Conservation (phyloP, 2,888 invertebrate species). For the Ochlodes sylvanus region DNA sequence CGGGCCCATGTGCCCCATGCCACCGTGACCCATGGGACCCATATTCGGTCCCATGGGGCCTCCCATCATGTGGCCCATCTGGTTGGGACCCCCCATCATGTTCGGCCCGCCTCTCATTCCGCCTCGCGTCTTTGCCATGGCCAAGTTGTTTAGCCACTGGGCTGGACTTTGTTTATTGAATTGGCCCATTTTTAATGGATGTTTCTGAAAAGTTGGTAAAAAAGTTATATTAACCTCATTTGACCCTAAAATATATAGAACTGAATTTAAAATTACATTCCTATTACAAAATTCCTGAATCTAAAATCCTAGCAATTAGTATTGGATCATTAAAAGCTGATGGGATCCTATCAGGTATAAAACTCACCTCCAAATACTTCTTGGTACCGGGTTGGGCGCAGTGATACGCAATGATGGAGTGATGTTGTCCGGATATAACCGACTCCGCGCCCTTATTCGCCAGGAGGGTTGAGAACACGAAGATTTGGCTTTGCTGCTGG, state of each 20-base stretch:
- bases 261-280: too few species aligned
- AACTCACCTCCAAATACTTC: conserved; percentile 94
- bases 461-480: conserved; percentile 97
- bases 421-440: conserved; percentile 94
- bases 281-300: too few species aligned
- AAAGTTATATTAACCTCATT: too few species aligned
- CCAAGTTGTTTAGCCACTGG: conserved; percentile 91
- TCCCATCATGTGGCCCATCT: conserved; percentile 82
- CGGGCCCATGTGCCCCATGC: conserved; percentile 81
- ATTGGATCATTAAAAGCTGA: not conserved
- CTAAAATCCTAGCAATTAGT: too few species aligned
- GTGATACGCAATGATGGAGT: conserved; percentile 97
- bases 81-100: conserved; percentile 82
- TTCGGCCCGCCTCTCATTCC: conserved; percentile 84
- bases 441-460: conserved; percentile 98
- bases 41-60: conserved; percentile 80
- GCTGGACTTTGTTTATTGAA: conserved; percentile 93
- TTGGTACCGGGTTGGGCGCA: conserved; percentile 98
- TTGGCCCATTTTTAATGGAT: conserved; percentile 95
- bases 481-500: conserved; percentile 99
- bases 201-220: conserved; percentile 87
- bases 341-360: not conserved
- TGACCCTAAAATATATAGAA: too few species aligned
- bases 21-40: conserved; percentile 76
- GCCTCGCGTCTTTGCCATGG: conserved; percentile 90